These are phyloP conservation scores for Scolopax bukidnonensis DNA, from an alignment of 2,797 vertebrate genomes.

Conservation along the genomic window DNA sequence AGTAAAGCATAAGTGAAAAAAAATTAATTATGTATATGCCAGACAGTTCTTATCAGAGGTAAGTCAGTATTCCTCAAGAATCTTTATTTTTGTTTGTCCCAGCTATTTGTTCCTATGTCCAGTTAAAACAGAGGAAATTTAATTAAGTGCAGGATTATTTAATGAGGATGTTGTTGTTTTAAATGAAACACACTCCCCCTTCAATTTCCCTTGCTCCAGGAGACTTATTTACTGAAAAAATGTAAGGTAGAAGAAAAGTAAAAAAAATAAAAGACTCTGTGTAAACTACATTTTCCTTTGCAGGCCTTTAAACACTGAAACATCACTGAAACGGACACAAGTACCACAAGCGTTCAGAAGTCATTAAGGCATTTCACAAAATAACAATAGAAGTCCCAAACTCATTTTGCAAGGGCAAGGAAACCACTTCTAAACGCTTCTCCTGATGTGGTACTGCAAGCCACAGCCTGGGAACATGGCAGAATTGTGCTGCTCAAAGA, in stretches of 20 bases:
- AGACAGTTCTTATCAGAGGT: slow-evolving; percentile 22
- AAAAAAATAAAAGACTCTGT: background rate
- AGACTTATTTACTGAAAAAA: background rate
- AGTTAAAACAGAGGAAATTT: slow-evolving; percentile 49
- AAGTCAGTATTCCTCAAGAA: slow-evolving; percentile 4
- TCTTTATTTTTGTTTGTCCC: slow-evolving; percentile 50
- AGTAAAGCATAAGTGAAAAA: background rate
- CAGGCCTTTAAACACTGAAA: background rate
- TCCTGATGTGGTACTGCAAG: background rate
- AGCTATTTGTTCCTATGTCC: slow-evolving; percentile 22
- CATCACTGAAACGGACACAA: background rate
- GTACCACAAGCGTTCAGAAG: background rate
- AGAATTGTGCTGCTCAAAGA: background rate
- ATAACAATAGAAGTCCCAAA: background rate
- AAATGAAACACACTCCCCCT: slow-evolving; percentile 37
- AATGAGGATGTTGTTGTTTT: slow-evolving; percentile 30
- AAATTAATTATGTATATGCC: background rate
- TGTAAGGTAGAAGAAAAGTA: background rate
- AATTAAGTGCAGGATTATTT: slow-evolving; percentile 57
- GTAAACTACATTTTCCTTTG: background rate
- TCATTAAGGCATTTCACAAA: background rate
- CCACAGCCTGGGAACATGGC: background rate
- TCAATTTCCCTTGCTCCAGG: background rate
- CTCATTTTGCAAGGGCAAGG: background rate
- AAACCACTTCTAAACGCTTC: background rate